Evolutionary conservation across 2,888 invertebrate genomes (phyloP), one percentile per base, ranked within the genome.

Genomic region (Flexamia atlantica): DNA sequence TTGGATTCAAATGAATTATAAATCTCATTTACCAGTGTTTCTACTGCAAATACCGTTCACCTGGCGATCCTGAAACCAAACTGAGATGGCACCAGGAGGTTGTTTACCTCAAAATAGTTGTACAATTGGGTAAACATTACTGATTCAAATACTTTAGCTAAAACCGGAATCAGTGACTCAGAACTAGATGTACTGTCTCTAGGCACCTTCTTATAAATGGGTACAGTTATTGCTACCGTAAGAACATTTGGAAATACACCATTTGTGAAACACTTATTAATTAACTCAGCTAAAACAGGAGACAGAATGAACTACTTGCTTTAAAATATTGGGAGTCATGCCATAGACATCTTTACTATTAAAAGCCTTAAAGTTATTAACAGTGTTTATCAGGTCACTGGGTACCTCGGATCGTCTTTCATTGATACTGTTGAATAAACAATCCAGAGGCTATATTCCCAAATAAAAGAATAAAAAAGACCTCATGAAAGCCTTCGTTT

Each of bases 151-250:
- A 81, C 25, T 17, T 64, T 81, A 7, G 60, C 81, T 64, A 81
- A 30, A 14, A 32, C 64, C 2, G 81, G 81, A 5, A 81, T 81
- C 7, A 81, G 4, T 20, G 81, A 81, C 12, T 64, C 36, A 32
- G 57, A 25, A 17, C 68, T 81, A 32, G 14, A 3, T 0, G 64
- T 36, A 60, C 7, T 57, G 12, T 60, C 32, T 7, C 23, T 4
- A 40, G 32, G 40, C 25, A 64, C 81, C 28, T 81, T 81, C 32
- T 81, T 81, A 40, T 64, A 57, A 40, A 81, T 57, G 7, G 81
- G 81, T 1, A 64, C 81, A 40, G 60, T 81, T 32, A 64, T 60
- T 23, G 81, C 25, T 5, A 60, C 36, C 25, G 60, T 81, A 36
- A 81, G 53, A 32, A 32, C 57, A 57, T 57, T n/a, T 0, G 80